Percentiles rank a stretch among this genome's conserved stretches.
phyloP scores from a whole-genome alignment of 2,113 vertebrate genomes.

The Cololabis saira region DNA sequence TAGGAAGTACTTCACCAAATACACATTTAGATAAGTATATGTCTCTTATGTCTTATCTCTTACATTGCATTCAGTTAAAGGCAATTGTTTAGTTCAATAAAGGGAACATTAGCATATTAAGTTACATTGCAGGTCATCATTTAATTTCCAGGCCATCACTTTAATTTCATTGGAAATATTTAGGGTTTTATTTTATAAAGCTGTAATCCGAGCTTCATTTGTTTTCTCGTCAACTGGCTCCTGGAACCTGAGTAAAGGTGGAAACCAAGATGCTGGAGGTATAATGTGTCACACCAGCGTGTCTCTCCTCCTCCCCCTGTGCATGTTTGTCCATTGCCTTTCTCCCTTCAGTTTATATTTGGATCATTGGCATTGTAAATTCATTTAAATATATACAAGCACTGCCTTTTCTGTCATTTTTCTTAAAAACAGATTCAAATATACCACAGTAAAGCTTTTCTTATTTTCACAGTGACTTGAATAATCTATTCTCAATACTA shows the following conservation, averaged over 20 bases:
- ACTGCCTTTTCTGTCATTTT: background rate
- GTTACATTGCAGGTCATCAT: slow-evolving; percentile 18
- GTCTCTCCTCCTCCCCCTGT: background rate
- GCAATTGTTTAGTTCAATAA: background rate
- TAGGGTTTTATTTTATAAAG: slow-evolving; percentile 4
- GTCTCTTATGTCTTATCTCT: too few relatives aligned
- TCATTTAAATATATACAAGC: background rate
- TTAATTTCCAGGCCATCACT: slow-evolving; percentile 35
- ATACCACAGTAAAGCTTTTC: slow-evolving; percentile 3
- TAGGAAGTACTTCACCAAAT: too few relatives aligned
- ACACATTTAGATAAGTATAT: too few relatives aligned
- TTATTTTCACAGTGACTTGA: slow-evolving; percentile 15
- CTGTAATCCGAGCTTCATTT: slow-evolving; percentile 73
- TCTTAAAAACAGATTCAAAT: slow-evolving; percentile 3
- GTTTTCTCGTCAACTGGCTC: slow-evolving; percentile 52
- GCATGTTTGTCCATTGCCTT: slow-evolving; percentile 12
- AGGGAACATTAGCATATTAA: background rate
- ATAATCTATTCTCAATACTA: slow-evolving; percentile 27
- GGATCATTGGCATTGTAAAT: slow-evolving; percentile 1
- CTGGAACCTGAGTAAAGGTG: slow-evolving; percentile 69
- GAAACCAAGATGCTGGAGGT: slow-evolving; percentile 66
- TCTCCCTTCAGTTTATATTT: background rate
- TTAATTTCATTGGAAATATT: slow-evolving; percentile 15
- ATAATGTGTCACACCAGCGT: slow-evolving; percentile 40
- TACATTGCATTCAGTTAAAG: too few relatives aligned